Evolutionary conservation across 2,797 vertebrate species (phyloP).

Genomic region (Alauda arvensis): DNA sequence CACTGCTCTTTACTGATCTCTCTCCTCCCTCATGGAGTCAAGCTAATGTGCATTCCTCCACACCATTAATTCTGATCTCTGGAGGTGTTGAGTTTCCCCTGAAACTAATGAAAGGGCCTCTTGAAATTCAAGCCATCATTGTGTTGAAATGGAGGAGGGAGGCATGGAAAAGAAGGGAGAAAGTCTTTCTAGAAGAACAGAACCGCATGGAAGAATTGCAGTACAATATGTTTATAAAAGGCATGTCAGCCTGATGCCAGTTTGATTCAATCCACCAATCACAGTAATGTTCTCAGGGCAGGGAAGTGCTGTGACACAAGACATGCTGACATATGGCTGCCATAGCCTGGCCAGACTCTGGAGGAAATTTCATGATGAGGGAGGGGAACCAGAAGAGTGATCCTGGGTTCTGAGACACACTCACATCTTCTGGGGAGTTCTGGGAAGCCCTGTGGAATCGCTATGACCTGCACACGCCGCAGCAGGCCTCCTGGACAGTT

Average conservation of each 20-base stretch:
- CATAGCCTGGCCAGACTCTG: neutral
- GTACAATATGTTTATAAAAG: neutral
- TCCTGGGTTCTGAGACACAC: neutral
- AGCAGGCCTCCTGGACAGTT: conserved; percentile 10
- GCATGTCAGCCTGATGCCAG: neutral
- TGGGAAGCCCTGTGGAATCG: neutral
- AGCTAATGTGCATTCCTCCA: neutral
- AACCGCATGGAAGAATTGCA: neutral
- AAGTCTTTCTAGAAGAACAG: neutral
- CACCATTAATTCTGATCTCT: conserved; percentile 15
- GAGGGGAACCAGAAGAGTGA: neutral
- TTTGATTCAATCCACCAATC: neutral
- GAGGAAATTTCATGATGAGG: neutral
- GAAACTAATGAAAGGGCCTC: conserved; percentile 10
- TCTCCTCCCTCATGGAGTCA: neutral
- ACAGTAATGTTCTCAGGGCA: neutral
- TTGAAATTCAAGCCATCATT: conserved; percentile 18
- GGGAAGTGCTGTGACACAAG: neutral
- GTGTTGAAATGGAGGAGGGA: neutral
- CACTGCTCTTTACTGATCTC: neutral
- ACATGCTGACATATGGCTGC: neutral
- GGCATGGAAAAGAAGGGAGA: neutral
- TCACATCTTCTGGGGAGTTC: neutral
- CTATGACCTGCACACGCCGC: neutral
- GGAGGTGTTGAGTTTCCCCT: conserved; percentile 10